These are phyloP conservation scores for Solenodon paradoxus DNA, from an alignment of 2,113 vertebrate species.

Conservation along the genomic window DNA sequence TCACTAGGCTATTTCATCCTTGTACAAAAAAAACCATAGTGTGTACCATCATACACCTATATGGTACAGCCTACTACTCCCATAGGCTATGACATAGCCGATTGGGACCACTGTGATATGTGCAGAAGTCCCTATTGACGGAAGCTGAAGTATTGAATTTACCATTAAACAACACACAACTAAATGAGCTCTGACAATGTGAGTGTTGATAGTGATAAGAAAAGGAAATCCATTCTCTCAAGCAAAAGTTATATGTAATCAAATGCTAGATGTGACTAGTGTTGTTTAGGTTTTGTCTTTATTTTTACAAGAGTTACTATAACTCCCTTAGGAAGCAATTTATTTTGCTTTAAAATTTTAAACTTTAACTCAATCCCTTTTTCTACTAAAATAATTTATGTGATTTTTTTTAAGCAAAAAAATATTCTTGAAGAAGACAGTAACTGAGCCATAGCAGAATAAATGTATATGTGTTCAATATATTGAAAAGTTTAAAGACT, in stretches of 20 bases:
- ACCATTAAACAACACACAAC: not conserved
- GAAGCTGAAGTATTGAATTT: too few relatives aligned
- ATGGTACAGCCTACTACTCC: not conserved
- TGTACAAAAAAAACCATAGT: not conserved
- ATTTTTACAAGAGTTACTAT: not conserved
- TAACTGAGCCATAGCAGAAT: not conserved
- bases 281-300: not conserved
- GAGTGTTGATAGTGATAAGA: not conserved
- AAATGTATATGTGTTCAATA: not conserved
- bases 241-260: not conserved
- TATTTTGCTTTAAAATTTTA: not conserved
- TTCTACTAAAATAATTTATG: not conserved
- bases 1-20: not conserved
- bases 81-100: not conserved
- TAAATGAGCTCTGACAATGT: not conserved
- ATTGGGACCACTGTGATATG: not conserved
- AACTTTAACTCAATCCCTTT: not conserved
- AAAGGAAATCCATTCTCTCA: not conserved
- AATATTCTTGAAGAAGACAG: not conserved
- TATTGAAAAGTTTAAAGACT: not conserved
- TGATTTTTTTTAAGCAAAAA: not conserved
- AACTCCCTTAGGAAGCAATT: not conserved
- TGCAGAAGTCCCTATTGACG: too few relatives aligned
- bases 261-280: not conserved
- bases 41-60: not conserved